Evolutionary conservation across 2,888 invertebrate species (phyloP).

Genomic region (Zygothrica quintamaculata): DNA sequence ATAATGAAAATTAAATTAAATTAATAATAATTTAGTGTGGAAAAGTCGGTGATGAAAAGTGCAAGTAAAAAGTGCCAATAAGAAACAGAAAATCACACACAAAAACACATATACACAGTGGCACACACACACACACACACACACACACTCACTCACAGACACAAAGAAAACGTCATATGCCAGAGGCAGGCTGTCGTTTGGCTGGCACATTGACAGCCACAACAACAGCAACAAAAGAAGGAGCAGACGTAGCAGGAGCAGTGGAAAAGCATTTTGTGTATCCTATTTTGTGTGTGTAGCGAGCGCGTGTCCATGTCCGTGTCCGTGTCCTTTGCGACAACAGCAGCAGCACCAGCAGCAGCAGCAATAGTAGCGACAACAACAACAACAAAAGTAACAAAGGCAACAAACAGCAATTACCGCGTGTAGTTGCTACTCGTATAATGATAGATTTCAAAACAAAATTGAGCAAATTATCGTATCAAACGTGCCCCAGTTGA

Average conservation of each 20-base stretch:
- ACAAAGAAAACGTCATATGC: conserved; percentile 75
- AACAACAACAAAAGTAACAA: conserved; percentile 29
- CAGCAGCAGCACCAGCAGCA: conserved; percentile 25
- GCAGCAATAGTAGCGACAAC: conserved; percentile 22
- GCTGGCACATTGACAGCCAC: conserved; percentile 61
- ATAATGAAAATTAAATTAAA: conserved; percentile 31
- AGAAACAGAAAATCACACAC: conserved; percentile 55
- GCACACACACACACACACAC: conserved; percentile 15
- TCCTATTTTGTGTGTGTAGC: conserved; percentile 74
- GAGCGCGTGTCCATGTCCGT: conserved; percentile 55
- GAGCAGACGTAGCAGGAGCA: conserved; percentile 31
- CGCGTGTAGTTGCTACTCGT: conserved; percentile 47
- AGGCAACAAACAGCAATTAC: conserved; percentile 53
- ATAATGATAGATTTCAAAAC: conserved; percentile 77
- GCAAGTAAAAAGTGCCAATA: conserved; percentile 71
- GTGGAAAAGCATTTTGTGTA: conserved; percentile 74
- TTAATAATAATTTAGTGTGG: conserved; percentile 23
- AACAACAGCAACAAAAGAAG: conserved; percentile 50
- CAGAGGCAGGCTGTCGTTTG: conserved; percentile 71
- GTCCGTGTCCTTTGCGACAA: conserved; percentile 37
- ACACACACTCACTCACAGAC: conserved; percentile 28
- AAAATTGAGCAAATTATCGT: conserved; percentile 76
- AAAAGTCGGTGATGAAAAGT: conserved; percentile 48
- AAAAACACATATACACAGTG: conserved; percentile 22
- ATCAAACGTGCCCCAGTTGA: conserved; percentile 58